Evolutionary conservation across 2,888 invertebrate species (phyloP).

Genomic region (Leptopilina drosophilae): DNA sequence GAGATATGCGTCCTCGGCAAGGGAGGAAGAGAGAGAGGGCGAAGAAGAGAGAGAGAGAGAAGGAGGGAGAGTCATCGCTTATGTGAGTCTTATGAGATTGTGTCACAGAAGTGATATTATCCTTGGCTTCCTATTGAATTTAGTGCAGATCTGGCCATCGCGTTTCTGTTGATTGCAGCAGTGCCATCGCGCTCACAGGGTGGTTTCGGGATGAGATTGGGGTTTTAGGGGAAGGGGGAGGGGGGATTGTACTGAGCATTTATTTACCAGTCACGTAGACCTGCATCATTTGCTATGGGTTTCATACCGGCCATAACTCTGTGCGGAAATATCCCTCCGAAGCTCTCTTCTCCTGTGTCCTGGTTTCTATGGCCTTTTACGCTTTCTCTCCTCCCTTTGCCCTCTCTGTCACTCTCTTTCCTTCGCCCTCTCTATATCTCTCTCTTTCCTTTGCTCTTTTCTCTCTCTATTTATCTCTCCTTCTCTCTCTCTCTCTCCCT

Average conservation of each 20-base stretch:
- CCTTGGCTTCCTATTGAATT: conserved; percentile 66
- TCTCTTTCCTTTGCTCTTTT: too few relatives aligned
- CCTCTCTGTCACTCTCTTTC: background rate
- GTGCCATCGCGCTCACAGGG: conserved; percentile 60
- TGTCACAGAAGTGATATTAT: conserved; percentile 47
- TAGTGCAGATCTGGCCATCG: conserved; percentile 62
- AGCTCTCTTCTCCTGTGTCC: conserved; percentile 42
- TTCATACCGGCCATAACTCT: conserved; percentile 76
- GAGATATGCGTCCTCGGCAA: background rate
- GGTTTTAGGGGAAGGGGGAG: conserved; percentile 33
- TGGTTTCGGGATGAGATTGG: conserved; percentile 53
- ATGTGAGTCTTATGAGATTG: conserved; percentile 10
- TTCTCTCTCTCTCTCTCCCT: background rate
- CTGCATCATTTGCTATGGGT: conserved; percentile 76
- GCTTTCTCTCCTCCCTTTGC: too few relatives aligned
- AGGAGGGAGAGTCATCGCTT: conserved; percentile 3
- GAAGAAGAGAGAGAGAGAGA: background rate
- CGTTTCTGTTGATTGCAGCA: conserved; percentile 70
- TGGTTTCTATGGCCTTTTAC: conserved; percentile 39
- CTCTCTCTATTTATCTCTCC: too few relatives aligned
- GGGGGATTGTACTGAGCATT: conserved; percentile 58
- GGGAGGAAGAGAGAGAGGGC: too few relatives aligned
- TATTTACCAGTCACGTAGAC: conserved; percentile 73
- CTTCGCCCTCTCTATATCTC: too few relatives aligned
- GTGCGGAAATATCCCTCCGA: conserved; percentile 64